Evolutionary conservation across 1,140 invertebrate genomes (phyloP).

Genomic region (Habropoda laboriosa): DNA sequence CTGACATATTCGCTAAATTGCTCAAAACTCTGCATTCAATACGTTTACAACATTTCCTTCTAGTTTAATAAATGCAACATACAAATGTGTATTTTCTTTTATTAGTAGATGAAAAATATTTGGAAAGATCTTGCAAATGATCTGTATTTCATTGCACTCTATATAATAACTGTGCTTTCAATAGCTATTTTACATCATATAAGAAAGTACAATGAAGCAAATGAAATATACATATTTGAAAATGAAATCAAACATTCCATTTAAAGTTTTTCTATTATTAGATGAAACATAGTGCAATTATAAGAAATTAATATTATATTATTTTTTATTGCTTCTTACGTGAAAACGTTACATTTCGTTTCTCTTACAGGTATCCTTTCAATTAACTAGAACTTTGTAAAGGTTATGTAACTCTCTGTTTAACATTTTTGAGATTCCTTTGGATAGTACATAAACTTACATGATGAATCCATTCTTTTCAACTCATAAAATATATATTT

Average conservation of each 20-base stretch:
- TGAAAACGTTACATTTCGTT: background rate
- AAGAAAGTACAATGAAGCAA: background rate
- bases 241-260: background rate
- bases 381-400: background rate
- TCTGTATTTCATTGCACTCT: background rate
- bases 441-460: background rate
- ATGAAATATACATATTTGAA: background rate
- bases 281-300: background rate
- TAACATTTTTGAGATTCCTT: background rate
- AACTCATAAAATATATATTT: background rate
- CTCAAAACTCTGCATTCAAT: background rate
- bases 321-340: background rate
- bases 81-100: background rate
- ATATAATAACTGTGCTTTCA: background rate
- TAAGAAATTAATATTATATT: background rate
- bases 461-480: background rate
- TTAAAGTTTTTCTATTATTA: background rate
- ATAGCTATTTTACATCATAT: background rate
- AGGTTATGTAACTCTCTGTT: constrained; percentile 12
- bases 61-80: background rate
- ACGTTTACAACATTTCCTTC: background rate
- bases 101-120: background rate
- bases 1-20: background rate
- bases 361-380: too few species aligned
- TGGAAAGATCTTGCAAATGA: background rate